Evolutionary conservation across 2,888 invertebrate genomes (phyloP).

Genomic region (Syrista parreyssii): DNA sequence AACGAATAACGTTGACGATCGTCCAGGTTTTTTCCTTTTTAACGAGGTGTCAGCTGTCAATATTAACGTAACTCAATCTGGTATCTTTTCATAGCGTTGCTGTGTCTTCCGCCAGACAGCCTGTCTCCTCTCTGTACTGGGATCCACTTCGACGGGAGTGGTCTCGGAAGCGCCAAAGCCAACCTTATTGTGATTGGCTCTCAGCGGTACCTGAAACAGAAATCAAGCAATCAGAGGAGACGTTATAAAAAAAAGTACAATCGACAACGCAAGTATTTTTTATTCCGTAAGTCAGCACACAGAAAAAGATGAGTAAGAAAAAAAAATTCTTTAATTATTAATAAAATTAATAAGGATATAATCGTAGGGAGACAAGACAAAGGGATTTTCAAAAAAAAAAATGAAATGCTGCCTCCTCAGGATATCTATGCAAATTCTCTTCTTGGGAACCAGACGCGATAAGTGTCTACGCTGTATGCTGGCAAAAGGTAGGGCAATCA

Average conservation of each 20-base stretch:
- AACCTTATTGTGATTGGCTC: constrained; percentile 72
- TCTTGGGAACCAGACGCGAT: constrained; percentile 43
- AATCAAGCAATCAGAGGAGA: neutral
- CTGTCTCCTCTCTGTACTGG: constrained; percentile 55
- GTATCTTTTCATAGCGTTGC: constrained; percentile 62
- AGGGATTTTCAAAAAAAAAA: neutral
- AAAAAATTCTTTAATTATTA: neutral
- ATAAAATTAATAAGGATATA: neutral
- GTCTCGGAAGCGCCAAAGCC: constrained; percentile 71
- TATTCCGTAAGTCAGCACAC: neutral
- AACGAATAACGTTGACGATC: neutral
- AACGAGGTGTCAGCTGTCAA: neutral
- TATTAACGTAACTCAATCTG: constrained; percentile 27
- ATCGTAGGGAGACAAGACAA: neutral
- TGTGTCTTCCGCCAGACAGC: constrained; percentile 65
- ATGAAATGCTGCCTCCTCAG: neutral
- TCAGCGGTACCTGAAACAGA: constrained; percentile 71
- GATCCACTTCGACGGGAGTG: constrained; percentile 48
- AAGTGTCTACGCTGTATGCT: constrained; percentile 40
- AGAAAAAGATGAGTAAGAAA: neutral
- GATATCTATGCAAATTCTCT: constrained; percentile 47
- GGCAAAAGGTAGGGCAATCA: constrained; percentile 32
- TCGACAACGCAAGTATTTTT: neutral
- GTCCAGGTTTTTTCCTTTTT: neutral
- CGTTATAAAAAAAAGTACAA: neutral